These are phyloP conservation scores for Anguilla marmorata DNA, from an alignment of 2,797 vertebrate genomes.

Conservation along the genomic window DNA sequence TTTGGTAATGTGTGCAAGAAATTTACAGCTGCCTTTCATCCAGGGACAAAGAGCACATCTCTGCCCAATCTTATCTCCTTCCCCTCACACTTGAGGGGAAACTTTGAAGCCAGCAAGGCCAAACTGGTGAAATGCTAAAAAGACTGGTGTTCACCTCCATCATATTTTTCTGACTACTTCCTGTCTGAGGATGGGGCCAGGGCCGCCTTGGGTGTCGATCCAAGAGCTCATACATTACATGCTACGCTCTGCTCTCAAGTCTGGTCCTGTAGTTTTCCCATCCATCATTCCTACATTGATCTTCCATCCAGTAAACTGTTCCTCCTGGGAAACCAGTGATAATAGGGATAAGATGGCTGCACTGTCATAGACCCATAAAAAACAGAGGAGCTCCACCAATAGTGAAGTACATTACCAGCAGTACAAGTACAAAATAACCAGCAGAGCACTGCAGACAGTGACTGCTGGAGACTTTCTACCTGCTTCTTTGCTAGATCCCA, in stretches of 20 bases:
- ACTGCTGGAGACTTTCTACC: background rate
- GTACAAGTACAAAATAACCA: background rate
- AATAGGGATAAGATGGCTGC: background rate
- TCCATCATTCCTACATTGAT: background rate
- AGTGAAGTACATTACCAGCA: background rate
- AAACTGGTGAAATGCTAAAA: background rate
- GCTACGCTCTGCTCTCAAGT: background rate
- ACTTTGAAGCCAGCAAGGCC: background rate
- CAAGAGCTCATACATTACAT: background rate
- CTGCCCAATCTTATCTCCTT: constrained; percentile 15
- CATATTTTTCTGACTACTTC: background rate
- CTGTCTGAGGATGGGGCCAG: background rate
- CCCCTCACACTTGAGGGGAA: constrained; percentile 47
- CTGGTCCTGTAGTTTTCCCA: background rate
- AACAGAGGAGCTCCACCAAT: background rate
- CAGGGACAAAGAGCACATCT: constrained; percentile 66
- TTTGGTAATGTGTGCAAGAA: constrained; percentile 69
- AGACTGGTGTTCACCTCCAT: background rate
- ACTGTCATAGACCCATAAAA: background rate
- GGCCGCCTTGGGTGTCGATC: background rate
- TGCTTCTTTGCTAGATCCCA: background rate
- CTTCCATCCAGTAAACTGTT: background rate
- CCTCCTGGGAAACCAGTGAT: background rate
- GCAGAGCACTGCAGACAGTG: background rate
- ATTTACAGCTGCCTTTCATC: constrained; percentile 71